These are phyloP conservation scores for Plumapathes pennacea DNA, from an alignment of 92 coral and sea anemone genomes.

Conservation along the genomic window DNA sequence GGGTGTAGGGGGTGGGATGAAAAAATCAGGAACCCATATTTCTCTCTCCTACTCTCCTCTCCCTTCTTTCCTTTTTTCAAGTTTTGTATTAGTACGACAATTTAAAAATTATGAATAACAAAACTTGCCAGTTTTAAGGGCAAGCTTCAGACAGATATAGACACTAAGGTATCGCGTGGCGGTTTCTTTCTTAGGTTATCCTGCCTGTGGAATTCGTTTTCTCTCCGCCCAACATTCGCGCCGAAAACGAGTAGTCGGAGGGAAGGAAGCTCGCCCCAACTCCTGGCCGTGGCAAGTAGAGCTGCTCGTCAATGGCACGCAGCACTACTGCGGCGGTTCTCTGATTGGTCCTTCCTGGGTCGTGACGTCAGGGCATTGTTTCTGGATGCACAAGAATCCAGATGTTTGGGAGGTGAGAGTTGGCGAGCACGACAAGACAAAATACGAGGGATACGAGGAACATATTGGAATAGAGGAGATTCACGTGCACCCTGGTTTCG, in stretches of 20 bases:
- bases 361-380: slow-evolving; percentile 87
- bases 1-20: too few relatives aligned
- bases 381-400: slow-evolving; percentile 37
- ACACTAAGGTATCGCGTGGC: too few relatives aligned
- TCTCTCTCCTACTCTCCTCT: too few relatives aligned
- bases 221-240: slow-evolving; percentile 38
- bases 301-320: slow-evolving; percentile 60
- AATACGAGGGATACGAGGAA: slow-evolving; percentile 73
- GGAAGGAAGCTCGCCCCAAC: slow-evolving; percentile 81
- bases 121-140: too few relatives aligned
- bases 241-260: slow-evolving; percentile 80
- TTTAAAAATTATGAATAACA: too few relatives aligned
- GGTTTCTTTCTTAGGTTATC: slow-evolving; percentile 37
- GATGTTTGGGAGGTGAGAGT: slow-evolving; percentile 62
- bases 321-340: slow-evolving; percentile 84
- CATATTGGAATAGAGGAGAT: slow-evolving; percentile 58
- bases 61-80: too few relatives aligned
- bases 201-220: slow-evolving; percentile 74
- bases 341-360: slow-evolving; percentile 80
- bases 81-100: too few relatives aligned
- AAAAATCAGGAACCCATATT: too few relatives aligned
- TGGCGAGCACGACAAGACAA: slow-evolving; percentile 81
- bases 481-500: slow-evolving; percentile 69
- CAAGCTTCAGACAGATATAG: too few relatives aligned
- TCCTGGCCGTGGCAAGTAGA: slow-evolving; percentile 99